These are phyloP conservation scores for Leptopilina clavipes DNA, from an alignment of 1,140 invertebrate genomes.

Conservation along the genomic window DNA sequence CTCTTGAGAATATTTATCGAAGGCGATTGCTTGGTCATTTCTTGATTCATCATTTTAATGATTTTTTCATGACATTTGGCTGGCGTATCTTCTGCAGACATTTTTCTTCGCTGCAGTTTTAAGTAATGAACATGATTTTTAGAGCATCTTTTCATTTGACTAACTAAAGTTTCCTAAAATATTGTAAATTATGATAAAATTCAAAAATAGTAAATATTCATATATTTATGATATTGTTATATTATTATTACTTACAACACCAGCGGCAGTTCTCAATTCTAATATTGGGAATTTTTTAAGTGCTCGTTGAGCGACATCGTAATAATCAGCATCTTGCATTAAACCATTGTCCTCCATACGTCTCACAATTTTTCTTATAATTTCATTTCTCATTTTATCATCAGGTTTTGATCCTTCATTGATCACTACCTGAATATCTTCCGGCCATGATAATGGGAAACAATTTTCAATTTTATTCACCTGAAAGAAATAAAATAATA, in stretches of 20 bases:
- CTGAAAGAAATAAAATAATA: neutral
- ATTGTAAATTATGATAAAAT: too few species aligned
- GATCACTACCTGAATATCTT: neutral
- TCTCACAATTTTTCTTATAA: conserved; percentile 27
- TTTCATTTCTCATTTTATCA: conserved; percentile 5
- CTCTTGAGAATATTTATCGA: neutral
- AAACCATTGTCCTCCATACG: conserved; percentile 13
- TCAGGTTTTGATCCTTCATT: neutral
- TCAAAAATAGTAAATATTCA: too few species aligned
- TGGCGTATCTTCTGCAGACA: neutral
- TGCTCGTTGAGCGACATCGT: neutral
- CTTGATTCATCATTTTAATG: conserved; percentile 6
- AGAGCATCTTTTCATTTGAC: conserved; percentile 8
- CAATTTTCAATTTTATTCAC: neutral
- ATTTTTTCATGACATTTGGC: conserved; percentile 1
- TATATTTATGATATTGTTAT: neutral
- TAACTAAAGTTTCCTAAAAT: neutral
- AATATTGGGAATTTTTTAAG: neutral
- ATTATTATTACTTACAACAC: neutral
- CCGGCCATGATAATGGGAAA: neutral
- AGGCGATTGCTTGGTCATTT: neutral
- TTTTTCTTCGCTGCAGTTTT: neutral
- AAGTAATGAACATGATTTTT: conserved; percentile 16
- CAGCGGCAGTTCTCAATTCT: neutral
- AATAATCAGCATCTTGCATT: neutral